phyloP scores from a whole-genome alignment of 1,140 invertebrate species.

The Gryllus bimaculatus region DNA sequence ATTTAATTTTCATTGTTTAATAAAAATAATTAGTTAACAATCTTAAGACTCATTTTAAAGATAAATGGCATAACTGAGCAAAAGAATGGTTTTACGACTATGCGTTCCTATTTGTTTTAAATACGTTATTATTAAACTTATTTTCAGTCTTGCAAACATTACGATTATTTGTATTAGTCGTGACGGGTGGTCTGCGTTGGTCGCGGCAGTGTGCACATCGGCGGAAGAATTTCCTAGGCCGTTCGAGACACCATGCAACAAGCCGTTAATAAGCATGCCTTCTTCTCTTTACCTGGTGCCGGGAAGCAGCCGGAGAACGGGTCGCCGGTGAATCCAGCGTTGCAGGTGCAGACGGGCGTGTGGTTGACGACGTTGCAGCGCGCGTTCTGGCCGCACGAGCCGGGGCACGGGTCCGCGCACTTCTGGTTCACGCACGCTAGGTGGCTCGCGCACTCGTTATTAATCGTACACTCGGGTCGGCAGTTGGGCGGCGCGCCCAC shows the following conservation, averaged over 20 bases:
- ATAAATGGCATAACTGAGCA: too few species aligned
- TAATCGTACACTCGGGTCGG: conserved; percentile 46
- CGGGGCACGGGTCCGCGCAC: conserved; percentile 40
- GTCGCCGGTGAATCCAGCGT: conserved; percentile 45
- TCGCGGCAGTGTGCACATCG: background rate
- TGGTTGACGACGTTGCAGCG: conserved; percentile 43
- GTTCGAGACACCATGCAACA: conserved; percentile 17
- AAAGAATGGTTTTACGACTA: too few species aligned
- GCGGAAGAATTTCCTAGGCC: conserved; percentile 6
- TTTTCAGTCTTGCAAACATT: too few species aligned
- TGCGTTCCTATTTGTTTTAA: too few species aligned
- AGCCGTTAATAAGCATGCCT: conserved; percentile 13
- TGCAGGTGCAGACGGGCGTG: conserved; percentile 42
- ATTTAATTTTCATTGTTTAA: too few species aligned
- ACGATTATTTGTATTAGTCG: too few species aligned
- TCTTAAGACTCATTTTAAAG: too few species aligned
- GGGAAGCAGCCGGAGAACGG: conserved; percentile 43
- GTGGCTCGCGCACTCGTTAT: conserved; percentile 44
- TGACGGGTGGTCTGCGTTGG: too few species aligned
- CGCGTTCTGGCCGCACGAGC: conserved; percentile 45
- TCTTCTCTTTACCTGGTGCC: conserved; percentile 20
- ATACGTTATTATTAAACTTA: too few species aligned
- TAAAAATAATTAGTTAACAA: too few species aligned
- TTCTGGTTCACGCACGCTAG: conserved; percentile 42
- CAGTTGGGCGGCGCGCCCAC: conserved; percentile 47